Conservation (phyloP, 1,140 invertebrate species). For the Dryas iulia region DNA sequence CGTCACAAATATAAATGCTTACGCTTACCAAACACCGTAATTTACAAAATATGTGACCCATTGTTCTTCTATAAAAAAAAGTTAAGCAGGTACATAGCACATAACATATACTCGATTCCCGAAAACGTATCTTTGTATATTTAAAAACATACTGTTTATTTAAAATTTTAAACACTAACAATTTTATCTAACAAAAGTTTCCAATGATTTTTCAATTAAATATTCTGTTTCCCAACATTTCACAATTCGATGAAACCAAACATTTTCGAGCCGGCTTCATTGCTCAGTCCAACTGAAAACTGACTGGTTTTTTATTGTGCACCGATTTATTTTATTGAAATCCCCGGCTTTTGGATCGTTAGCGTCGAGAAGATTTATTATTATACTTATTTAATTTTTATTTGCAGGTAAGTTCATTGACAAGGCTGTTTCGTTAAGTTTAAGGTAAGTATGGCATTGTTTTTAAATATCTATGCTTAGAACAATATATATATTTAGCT, state of each 20-base stretch:
- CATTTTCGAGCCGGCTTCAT: slow-evolving; percentile 47
- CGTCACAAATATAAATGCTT: too few relatives aligned
- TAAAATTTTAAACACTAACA: too few relatives aligned
- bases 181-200: neutral
- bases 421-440: neutral
- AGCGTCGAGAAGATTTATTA: slow-evolving; percentile 41
- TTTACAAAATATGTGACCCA: too few relatives aligned
- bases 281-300: slow-evolving; percentile 46
- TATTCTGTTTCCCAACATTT: slow-evolving; percentile 39
- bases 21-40: too few relatives aligned
- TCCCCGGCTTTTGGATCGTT: slow-evolving; percentile 51
- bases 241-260: slow-evolving; percentile 46
- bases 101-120: too few relatives aligned
- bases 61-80: too few relatives aligned
- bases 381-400: slow-evolving; percentile 39
- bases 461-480: too few relatives aligned
- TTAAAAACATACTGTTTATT: too few relatives aligned
- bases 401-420: slow-evolving; percentile 52
- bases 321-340: slow-evolving; percentile 58
- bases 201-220: slow-evolving; percentile 47
- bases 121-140: too few relatives aligned
- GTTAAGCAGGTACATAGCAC: too few relatives aligned
- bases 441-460: neutral
- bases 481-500: too few relatives aligned
- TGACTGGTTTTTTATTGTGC: slow-evolving; percentile 46